These are phyloP conservation scores for Caenorhabditis briggsae DNA, from an alignment of 1,140 invertebrate genomes.

Conservation along the genomic window DNA sequence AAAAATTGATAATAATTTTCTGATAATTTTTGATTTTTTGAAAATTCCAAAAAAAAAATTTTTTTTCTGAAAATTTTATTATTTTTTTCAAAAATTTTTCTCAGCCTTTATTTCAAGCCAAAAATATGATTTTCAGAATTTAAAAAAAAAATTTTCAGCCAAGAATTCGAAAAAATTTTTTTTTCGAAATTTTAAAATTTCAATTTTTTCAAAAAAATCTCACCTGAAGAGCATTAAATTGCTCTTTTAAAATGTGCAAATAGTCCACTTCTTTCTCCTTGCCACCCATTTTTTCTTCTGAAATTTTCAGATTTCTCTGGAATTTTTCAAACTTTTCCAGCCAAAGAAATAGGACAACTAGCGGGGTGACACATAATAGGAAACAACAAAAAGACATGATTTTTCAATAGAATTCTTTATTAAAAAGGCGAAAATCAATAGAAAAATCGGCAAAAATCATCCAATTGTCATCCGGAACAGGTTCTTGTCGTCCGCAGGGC, in stretches of 20 bases:
- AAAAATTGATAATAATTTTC: background rate
- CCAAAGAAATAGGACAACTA: background rate
- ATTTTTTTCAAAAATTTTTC: background rate
- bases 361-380: background rate
- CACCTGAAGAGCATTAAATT: constrained; percentile 36
- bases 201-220: background rate
- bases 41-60: background rate
- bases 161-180: background rate
- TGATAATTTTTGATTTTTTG: background rate
- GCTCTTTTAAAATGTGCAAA: constrained; percentile 24
- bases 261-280: constrained; percentile 12
- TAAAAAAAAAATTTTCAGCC: no score
- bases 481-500: background rate
- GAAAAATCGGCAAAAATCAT: background rate
- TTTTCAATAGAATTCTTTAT: background rate
- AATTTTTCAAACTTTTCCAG: background rate
- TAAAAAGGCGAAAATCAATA: background rate
- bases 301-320: background rate
- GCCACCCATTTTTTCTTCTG: constrained; percentile 10
- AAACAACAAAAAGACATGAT: background rate
- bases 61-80: background rate
- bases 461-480: constrained; percentile 1
- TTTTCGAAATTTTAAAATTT: no score
- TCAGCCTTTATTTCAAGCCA: background rate
- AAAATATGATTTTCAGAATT: background rate